Evolutionary conservation across 2,113 vertebrate genomes (phyloP).

Genomic region (Xyliphius kryptos): DNA sequence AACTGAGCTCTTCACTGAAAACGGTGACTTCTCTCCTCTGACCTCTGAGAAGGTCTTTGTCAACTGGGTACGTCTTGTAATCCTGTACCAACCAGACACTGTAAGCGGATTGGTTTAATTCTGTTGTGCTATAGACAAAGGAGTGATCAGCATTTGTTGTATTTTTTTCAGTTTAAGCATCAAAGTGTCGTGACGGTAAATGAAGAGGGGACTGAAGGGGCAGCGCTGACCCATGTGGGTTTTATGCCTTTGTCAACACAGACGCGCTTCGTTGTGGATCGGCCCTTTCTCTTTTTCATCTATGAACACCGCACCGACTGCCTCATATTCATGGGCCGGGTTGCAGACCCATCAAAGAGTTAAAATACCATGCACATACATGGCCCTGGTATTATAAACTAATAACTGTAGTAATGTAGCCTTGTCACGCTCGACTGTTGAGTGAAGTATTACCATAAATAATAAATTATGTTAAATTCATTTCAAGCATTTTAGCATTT

Average conservation of each 20-base stretch:
- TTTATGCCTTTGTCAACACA: constrained; percentile 95
- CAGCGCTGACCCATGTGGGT: constrained; percentile 77
- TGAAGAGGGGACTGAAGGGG: constrained; percentile 90
- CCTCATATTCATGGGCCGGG: constrained; percentile 88
- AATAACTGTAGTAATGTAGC: too few species aligned
- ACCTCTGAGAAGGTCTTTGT: constrained; percentile 74
- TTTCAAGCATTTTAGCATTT: too few species aligned
- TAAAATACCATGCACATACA: too few species aligned
- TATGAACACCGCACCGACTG: constrained; percentile 92
- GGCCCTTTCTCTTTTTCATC: constrained; percentile 88
- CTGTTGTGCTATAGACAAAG: not conserved
- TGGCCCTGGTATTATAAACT: too few species aligned
- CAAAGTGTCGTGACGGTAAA: constrained; percentile 93
- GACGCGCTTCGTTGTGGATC: constrained; percentile 77
- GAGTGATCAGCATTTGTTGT: too few species aligned
- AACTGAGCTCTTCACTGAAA: constrained; percentile 71
- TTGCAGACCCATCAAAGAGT: constrained; percentile 74
- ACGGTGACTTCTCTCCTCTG: constrained; percentile 77
- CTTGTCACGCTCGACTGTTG: too few species aligned
- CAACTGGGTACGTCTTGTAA: constrained; percentile 74
- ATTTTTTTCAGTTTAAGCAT: constrained; percentile 79
- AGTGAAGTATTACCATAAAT: too few species aligned
- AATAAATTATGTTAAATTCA: too few species aligned
- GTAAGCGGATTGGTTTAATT: not conserved
- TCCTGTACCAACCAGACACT: not conserved